A percentile compares a stretch with the other conserved stretches of the same genome.
Conservation (phyloP, 2,113 vertebrate species). For the Microtus ochrogaster region DNA sequence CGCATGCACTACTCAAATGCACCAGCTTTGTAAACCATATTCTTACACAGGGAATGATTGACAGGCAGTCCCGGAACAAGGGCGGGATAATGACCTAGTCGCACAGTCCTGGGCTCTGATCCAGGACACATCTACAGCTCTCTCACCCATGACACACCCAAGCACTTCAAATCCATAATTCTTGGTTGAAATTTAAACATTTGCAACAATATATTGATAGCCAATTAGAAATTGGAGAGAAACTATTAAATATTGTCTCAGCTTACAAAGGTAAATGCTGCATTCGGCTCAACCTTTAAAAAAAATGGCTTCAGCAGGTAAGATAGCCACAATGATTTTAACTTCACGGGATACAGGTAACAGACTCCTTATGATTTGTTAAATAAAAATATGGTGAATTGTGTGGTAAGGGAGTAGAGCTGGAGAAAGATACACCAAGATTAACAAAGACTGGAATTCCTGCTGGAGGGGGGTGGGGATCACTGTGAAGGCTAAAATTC, state of each 20-base stretch:
- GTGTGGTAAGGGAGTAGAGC: neutral
- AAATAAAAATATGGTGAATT: neutral
- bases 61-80: neutral
- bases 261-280: neutral
- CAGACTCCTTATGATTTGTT: neutral
- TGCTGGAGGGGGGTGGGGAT: neutral
- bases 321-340: conserved; percentile 20
- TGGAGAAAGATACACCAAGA: neutral
- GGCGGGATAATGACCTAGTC: no score
- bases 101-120: neutral
- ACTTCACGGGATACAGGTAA: neutral
- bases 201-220: neutral
- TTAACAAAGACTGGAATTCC: neutral
- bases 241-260: neutral
- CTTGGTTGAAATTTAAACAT: neutral
- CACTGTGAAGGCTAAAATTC: neutral
- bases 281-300: neutral
- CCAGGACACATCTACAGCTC: neutral
- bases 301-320: neutral
- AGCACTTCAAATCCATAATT: neutral
- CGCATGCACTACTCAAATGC: conserved; percentile 22
- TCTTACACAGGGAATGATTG: neutral
- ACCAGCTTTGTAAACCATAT: neutral
- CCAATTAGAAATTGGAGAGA: conserved; percentile 38
- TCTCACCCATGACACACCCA: neutral